phyloP scores from a whole-genome alignment of 2,888 invertebrate genomes.

The Acholoe squamosa region DNA sequence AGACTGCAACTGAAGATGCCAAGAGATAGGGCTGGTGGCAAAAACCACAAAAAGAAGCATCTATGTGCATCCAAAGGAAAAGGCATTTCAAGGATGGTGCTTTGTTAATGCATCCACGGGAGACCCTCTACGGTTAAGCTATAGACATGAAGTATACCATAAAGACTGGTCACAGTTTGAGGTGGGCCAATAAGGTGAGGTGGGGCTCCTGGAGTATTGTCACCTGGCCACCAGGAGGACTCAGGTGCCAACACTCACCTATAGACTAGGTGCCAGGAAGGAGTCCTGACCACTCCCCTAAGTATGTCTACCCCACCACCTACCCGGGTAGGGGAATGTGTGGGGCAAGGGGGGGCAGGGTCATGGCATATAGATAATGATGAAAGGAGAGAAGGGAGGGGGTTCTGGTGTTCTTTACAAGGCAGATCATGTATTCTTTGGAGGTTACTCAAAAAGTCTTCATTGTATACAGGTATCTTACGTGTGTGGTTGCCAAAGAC shows the following conservation, averaged over 20 bases:
- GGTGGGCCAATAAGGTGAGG: slow-evolving; percentile 29
- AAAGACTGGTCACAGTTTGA: slow-evolving; percentile 19
- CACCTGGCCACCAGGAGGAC: neutral
- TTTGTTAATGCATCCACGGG: too few relatives aligned
- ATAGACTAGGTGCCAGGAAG: slow-evolving; percentile 13
- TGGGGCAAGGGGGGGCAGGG: neutral
- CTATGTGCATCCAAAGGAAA: too few relatives aligned
- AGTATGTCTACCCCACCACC: neutral
- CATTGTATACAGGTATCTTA: neutral
- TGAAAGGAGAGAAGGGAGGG: neutral
- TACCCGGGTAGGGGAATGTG: neutral
- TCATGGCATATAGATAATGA: neutral
- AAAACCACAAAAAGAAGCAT: too few relatives aligned
- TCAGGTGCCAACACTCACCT: slow-evolving; percentile 32
- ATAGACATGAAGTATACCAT: neutral
- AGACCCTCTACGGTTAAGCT: too few relatives aligned
- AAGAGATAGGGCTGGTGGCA: too few relatives aligned
- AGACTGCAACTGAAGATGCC: too few relatives aligned
- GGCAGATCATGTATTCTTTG: neutral
- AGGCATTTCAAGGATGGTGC: too few relatives aligned
- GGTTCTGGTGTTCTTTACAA: neutral
- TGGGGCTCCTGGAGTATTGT: neutral
- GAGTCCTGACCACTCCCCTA: neutral
- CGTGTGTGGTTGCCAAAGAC: neutral
- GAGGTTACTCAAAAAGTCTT: neutral